Percentiles rank a stretch among this genome's conserved stretches.
These are phyloP conservation scores for Ceratina calcarata DNA, from an alignment of 1,140 invertebrate species.

Conservation along the genomic window DNA sequence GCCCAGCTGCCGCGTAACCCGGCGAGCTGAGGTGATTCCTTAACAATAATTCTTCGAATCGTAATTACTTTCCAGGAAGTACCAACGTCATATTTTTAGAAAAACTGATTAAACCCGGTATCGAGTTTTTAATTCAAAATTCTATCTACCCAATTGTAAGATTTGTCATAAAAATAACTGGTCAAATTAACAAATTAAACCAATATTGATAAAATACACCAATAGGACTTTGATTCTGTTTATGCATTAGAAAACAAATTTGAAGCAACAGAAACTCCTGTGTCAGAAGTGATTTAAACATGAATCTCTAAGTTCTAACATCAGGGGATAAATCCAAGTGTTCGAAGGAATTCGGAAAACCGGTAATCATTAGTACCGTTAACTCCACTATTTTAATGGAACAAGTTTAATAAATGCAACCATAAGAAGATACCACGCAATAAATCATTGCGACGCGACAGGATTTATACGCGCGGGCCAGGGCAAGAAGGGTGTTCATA, in stretches of 20 bases:
- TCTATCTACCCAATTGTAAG: too few relatives aligned
- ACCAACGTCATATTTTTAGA: too few relatives aligned
- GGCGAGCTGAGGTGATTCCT: not conserved
- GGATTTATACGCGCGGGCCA: constrained; percentile 14
- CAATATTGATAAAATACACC: too few relatives aligned
- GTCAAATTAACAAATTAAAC: too few relatives aligned
- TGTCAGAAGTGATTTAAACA: too few relatives aligned
- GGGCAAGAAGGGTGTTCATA: constrained; percentile 40
- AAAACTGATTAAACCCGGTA: too few relatives aligned
- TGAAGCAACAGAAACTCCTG: too few relatives aligned
- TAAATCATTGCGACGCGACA: constrained; percentile 20
- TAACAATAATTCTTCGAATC: not conserved
- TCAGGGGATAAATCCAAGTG: not conserved
- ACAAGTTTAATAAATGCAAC: constrained; percentile 30
- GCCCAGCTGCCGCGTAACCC: not conserved
- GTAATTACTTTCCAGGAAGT: not conserved
- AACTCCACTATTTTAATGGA: constrained; percentile 17
- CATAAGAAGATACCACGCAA: constrained; percentile 22
- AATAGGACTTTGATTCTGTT: too few relatives aligned
- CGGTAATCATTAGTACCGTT: not conserved
- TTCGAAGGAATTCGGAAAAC: not conserved
- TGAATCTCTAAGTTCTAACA: too few relatives aligned
- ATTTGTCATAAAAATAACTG: too few relatives aligned
- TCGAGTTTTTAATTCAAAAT: too few relatives aligned
- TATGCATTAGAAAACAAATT: too few relatives aligned